Conservation (phyloP, 2,888 invertebrate species). For the Linyphia triangularis region DNA sequence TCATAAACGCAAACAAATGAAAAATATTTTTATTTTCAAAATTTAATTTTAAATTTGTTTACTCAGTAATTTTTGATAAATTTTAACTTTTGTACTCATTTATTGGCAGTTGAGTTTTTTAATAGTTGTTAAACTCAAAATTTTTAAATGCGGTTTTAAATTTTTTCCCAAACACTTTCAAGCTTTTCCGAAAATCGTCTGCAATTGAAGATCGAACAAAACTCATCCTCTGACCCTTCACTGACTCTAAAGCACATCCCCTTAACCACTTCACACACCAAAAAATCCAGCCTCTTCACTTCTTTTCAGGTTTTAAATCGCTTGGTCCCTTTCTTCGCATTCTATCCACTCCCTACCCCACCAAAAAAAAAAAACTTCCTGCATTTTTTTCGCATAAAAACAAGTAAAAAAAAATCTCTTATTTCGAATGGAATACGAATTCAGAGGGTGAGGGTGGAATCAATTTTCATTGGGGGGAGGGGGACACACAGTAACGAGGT, state of each 20-base stretch:
- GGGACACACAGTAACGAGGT: conserved; percentile 60
- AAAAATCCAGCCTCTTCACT: neutral
- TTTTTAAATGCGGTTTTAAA: too few species aligned
- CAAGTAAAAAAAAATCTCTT: neutral
- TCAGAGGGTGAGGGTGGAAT: conserved; percentile 29
- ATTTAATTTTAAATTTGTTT: too few species aligned
- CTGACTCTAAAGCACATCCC: neutral
- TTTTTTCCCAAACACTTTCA: too few species aligned
- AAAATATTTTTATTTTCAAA: too few species aligned
- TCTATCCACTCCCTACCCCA: neutral
- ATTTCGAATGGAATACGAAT: conserved; percentile 3
- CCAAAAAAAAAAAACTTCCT: neutral
- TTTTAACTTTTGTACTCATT: too few species aligned
- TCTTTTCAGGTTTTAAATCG: neutral
- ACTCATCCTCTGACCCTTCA: too few species aligned
- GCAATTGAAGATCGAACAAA: too few species aligned
- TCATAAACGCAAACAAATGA: too few species aligned
- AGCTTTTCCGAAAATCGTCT: too few species aligned
- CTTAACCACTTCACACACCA: neutral
- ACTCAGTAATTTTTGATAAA: too few species aligned
- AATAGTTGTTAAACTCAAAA: too few species aligned
- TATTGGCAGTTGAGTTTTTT: too few species aligned
- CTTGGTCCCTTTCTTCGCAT: neutral
- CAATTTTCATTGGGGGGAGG: conserved; percentile 46
- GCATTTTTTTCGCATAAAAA: neutral